These are phyloP conservation scores for Drosophila ustulata DNA, from an alignment of 2,888 invertebrate genomes.

Conservation along the genomic window DNA sequence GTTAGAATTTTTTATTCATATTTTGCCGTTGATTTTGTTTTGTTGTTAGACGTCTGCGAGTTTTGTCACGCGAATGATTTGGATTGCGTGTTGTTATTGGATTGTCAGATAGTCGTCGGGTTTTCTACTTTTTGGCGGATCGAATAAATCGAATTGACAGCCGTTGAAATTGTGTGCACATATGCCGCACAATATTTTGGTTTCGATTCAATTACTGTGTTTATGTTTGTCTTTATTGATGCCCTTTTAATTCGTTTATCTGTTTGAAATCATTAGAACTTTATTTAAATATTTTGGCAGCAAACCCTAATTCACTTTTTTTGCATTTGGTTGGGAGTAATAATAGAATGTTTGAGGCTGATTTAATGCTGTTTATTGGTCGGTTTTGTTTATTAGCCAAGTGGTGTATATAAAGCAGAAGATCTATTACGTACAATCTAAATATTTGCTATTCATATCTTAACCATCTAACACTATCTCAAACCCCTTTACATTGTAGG, in stretches of 20 bases:
- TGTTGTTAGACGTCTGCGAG: constrained; percentile 15
- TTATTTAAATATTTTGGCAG: constrained; percentile 45
- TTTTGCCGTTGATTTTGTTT: constrained; percentile 33
- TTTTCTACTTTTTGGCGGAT: constrained; percentile 4
- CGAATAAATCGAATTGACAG: constrained; percentile 41
- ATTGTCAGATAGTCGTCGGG: constrained; percentile 35
- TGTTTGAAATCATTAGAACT: constrained; percentile 26
- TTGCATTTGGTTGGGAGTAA: constrained; percentile 22
- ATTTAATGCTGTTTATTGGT: constrained; percentile 19
- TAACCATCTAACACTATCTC: neutral
- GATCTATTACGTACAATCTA: neutral
- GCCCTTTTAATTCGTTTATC: constrained; percentile 9
- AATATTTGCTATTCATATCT: neutral
- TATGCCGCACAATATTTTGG: constrained; percentile 21
- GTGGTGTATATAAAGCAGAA: neutral
- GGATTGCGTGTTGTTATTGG: constrained; percentile 31
- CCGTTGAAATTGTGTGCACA: constrained; percentile 40
- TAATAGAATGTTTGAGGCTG: constrained; percentile 32
- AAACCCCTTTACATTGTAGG: constrained; percentile 68
- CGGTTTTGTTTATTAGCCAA: constrained; percentile 33
- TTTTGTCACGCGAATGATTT: constrained; percentile 49
- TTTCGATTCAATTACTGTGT: constrained; percentile 18
- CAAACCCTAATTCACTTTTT: constrained; percentile 25
- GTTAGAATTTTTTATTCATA: constrained; percentile 55
- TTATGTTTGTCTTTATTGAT: neutral